Percentiles rank a stretch among this genome's conserved stretches.
These are phyloP conservation scores for Hydra vulgaris DNA, from an alignment of 30 jellyfish, hydroid and myxozoan species.

Conservation along the genomic window DNA sequence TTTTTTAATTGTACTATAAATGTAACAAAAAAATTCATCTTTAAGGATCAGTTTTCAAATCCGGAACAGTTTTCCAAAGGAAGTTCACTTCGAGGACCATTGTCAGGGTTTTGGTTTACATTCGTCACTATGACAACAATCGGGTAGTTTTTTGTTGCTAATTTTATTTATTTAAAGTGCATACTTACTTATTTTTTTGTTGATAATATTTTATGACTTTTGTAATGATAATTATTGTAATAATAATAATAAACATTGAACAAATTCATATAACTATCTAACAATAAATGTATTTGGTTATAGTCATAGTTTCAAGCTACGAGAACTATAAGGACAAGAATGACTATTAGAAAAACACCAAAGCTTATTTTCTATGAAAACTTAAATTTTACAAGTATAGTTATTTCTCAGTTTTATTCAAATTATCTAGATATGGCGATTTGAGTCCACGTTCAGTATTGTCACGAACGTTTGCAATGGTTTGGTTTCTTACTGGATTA, in stretches of 20 bases:
- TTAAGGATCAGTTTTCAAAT: conserved; percentile 59
- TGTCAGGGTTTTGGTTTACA: conserved; percentile 81
- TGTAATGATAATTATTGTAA: too few relatives aligned
- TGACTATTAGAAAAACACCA: too few relatives aligned
- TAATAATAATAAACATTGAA: too few relatives aligned
- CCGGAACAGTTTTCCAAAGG: conserved; percentile 60
- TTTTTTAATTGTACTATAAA: not conserved
- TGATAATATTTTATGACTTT: not conserved
- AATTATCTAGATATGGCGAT: conserved; percentile 37
- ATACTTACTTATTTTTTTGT: too few relatives aligned
- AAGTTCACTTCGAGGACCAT: conserved; percentile 35
- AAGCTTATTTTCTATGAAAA: too few relatives aligned
- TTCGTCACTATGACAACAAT: conserved; percentile 80
- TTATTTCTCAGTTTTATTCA: not conserved
- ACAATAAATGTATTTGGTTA: too few relatives aligned
- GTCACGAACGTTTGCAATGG: conserved; percentile 35
- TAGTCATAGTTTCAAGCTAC: too few relatives aligned
- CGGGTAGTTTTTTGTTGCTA: conserved; percentile 33
- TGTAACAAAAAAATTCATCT: not conserved
- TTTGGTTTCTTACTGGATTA: conserved; percentile 47
- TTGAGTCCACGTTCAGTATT: conserved; percentile 34
- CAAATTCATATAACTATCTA: too few relatives aligned
- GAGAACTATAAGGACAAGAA: too few relatives aligned
- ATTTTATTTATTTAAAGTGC: too few relatives aligned
- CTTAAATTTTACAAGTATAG: not conserved